Evolutionary conservation across 2,113 vertebrate genomes (phyloP).

Genomic region (Chamaetylas fuelleborni): DNA sequence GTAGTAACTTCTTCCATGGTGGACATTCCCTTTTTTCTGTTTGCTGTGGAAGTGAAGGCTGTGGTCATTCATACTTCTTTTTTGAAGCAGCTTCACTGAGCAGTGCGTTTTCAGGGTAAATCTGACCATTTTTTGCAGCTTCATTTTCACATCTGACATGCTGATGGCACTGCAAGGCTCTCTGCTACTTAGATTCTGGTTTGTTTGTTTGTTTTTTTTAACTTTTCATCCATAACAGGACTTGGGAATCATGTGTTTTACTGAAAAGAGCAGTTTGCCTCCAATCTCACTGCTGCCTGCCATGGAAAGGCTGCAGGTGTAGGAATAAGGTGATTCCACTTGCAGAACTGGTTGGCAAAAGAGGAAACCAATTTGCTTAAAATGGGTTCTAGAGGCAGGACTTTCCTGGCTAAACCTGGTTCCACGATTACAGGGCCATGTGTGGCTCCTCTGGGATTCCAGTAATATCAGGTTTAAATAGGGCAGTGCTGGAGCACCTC

Average conservation of each 20-base stretch:
- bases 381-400: not conserved
- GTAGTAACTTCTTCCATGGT: not conserved
- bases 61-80: fast-evolving
- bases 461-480: not conserved
- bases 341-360: not conserved
- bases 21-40: not conserved
- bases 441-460: not conserved
- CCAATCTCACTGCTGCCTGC: not conserved
- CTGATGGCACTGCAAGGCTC: not conserved
- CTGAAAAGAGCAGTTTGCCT: not conserved
- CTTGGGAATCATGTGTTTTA: not conserved
- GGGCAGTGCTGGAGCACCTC: not conserved
- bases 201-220: not conserved
- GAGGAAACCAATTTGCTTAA: not conserved
- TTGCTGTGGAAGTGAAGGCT: not conserved
- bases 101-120: not conserved
- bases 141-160: not conserved
- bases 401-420: not conserved
- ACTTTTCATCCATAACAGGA: not conserved
- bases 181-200: not conserved
- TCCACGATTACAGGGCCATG: not conserved
- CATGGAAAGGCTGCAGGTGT: not conserved
- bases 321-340: not conserved
- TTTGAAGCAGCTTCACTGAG: not conserved
- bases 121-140: not conserved